Base-by-base conservation (phyloP, 2,888 invertebrate genomes). In the Perizoma affinitatum region DNA sequence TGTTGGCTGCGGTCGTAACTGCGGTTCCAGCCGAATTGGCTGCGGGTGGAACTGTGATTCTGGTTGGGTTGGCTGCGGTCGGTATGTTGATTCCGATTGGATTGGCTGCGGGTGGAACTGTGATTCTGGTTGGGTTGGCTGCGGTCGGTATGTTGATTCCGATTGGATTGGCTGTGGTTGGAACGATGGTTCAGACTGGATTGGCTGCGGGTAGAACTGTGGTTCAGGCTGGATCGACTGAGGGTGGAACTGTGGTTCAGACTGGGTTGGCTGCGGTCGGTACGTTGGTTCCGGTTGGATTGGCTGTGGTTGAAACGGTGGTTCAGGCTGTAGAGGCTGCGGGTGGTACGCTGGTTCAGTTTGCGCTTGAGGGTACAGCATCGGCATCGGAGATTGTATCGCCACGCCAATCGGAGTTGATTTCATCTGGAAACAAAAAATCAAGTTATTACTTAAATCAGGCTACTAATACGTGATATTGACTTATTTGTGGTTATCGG, bases 351-450 rank as follows among this genome's bases (percentile, higher is more conserved):
- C 22, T 5, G 66, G 43, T 5, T 66, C 65, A 67, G 61, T 78
- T 65, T 82, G 80, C 4, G 61, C 78, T 65, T 82, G 82, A 2
- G 88, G 87, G 69, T 84, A 88, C 5, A 90, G 73, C 8, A 88
- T 83, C 45, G 88, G 88, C 59, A 88, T 82, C 68, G 85, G 86
- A 1, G 86, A 79, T 65, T 91, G 88, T 50, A 91, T 82, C 41
- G 91, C 83, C 74, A 92, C 86, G 11, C 94, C 93, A 54, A 95
- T 95, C 0, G 95, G 94, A 33, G 95, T 95, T 9, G 95, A 95
- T 61, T 94, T 93, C 94, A 95, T 94, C 94, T 95, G 90, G 0
- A 89, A 88, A 59, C 10, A 6, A 46, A 45, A 48, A 41, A 33
- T 22, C 10, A n/a, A 11, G 22, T 44, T 11, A n/a, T n/a, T 42